phyloP scores from a whole-genome alignment of 1,140 invertebrate genomes.

The Drosophila pallidifrons region DNA sequence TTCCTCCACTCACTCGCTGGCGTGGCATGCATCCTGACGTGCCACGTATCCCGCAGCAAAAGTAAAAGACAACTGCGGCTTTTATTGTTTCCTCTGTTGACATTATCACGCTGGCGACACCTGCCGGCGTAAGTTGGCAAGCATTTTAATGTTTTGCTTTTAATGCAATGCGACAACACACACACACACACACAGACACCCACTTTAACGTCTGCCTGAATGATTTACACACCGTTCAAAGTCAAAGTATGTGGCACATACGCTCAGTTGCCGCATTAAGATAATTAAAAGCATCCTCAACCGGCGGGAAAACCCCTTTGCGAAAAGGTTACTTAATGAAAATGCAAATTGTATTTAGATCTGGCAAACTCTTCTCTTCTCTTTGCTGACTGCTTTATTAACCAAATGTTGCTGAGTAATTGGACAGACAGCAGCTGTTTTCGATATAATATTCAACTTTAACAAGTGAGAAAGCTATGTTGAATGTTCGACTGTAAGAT shows the following conservation, averaged over 20 bases:
- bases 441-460: background rate
- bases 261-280: slow-evolving; percentile 64
- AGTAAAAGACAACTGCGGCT: slow-evolving; percentile 76
- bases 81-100: slow-evolving; percentile 82
- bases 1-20: slow-evolving; percentile 15
- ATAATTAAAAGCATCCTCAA: slow-evolving; percentile 69
- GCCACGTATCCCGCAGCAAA: slow-evolving; percentile 56
- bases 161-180: slow-evolving; percentile 67
- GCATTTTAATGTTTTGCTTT: slow-evolving; percentile 70
- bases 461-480: no score
- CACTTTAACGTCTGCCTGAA: slow-evolving; percentile 14
- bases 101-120: slow-evolving; percentile 78
- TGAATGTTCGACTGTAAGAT: no score
- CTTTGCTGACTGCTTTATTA: slow-evolving; percentile 36
- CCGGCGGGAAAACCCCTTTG: slow-evolving; percentile 2
- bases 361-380: slow-evolving; percentile 6
- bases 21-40: slow-evolving; percentile 33
- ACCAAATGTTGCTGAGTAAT: slow-evolving; percentile 52
- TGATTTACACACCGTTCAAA: slow-evolving; percentile 41
- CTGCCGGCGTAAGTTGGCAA: slow-evolving; percentile 61
- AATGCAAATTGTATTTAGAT: slow-evolving; percentile 39
- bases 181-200: background rate
- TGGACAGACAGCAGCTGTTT: slow-evolving; percentile 24
- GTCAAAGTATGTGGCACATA: slow-evolving; percentile 66
- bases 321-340: slow-evolving; percentile 55